A percentile compares a stretch with the other conserved stretches of the same genome.
These are phyloP conservation scores for Calliopum simillimum DNA, from an alignment of 2,888 invertebrate species.

Conservation along the genomic window DNA sequence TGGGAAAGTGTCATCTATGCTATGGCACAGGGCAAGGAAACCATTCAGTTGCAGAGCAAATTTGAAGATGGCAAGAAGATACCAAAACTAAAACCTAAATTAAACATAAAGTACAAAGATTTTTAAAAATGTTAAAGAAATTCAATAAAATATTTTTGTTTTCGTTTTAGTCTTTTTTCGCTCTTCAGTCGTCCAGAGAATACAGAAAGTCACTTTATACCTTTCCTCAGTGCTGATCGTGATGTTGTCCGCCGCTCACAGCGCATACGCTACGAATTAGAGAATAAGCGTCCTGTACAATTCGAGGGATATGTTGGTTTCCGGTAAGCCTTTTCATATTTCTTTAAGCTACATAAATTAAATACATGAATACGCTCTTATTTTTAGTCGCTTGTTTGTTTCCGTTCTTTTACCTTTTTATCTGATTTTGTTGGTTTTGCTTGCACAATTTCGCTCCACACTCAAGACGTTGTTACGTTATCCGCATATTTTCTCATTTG, in stretches of 20 bases:
- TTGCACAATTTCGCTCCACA: constrained; percentile 73
- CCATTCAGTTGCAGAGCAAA: constrained; percentile 30
- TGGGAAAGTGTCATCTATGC: constrained; percentile 44
- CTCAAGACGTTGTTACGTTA: constrained; percentile 74
- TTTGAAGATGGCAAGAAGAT: constrained; percentile 28
- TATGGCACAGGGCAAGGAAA: constrained; percentile 37
- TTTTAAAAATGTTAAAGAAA: background rate
- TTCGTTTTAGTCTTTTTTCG: background rate
- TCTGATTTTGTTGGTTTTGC: constrained; percentile 71
- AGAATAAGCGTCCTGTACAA: constrained; percentile 79
- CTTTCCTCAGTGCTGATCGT: constrained; percentile 83
- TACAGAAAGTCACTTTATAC: constrained; percentile 61
- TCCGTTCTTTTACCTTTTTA: constrained; percentile 68
- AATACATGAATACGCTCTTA: background rate
- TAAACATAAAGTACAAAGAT: constrained; percentile 36
- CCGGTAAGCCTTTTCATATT: constrained; percentile 47
- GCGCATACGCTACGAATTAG: constrained; percentile 74
- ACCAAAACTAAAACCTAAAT: constrained; percentile 38
- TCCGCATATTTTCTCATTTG: constrained; percentile 77
- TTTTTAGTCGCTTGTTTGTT: constrained; percentile 45
- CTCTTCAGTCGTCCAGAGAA: background rate
- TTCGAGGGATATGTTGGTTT: constrained; percentile 76
- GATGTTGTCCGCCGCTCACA: constrained; percentile 83
- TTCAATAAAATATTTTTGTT: background rate
- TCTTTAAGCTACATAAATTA: background rate